phyloP scores from a whole-genome alignment of 2,113 vertebrate genomes.

The Podilymbus podiceps region DNA sequence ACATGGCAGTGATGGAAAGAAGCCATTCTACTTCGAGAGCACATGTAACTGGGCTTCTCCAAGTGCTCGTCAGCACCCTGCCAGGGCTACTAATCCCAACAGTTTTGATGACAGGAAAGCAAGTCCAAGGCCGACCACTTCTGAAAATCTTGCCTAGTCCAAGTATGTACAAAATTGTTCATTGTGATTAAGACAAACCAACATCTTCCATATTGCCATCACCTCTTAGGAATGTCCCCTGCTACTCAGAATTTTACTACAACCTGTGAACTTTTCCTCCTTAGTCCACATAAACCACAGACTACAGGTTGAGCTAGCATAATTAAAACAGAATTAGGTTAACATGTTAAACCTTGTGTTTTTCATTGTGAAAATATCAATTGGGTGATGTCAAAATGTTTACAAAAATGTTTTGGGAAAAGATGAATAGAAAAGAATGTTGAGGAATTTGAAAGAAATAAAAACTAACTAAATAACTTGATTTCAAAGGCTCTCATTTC shows the following conservation, averaged over 20 bases:
- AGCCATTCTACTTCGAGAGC: neutral
- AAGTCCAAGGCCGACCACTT: neutral
- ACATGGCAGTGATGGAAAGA: neutral
- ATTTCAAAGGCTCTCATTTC: neutral
- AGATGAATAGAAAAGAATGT: neutral
- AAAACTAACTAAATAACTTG: neutral
- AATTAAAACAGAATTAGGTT: neutral
- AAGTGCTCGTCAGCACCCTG: neutral
- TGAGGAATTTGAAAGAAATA: neutral
- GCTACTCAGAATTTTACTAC: too few species aligned
- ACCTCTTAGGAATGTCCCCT: neutral
- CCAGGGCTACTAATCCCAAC: neutral
- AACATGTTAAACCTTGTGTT: neutral
- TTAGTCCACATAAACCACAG: neutral
- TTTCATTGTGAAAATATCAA: neutral
- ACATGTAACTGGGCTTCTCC: neutral
- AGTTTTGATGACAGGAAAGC: neutral
- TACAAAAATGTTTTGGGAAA: neutral
- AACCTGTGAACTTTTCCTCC: neutral
- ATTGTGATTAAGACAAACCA: neutral
- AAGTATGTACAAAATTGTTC: fast-evolving
- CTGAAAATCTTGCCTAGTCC: neutral
- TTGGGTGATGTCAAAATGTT: neutral
- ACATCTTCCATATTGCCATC: neutral
- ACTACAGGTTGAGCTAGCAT: neutral